These are phyloP conservation scores for Philonicus albiceps DNA, from an alignment of 2,888 invertebrate species.

Conservation along the genomic window DNA sequence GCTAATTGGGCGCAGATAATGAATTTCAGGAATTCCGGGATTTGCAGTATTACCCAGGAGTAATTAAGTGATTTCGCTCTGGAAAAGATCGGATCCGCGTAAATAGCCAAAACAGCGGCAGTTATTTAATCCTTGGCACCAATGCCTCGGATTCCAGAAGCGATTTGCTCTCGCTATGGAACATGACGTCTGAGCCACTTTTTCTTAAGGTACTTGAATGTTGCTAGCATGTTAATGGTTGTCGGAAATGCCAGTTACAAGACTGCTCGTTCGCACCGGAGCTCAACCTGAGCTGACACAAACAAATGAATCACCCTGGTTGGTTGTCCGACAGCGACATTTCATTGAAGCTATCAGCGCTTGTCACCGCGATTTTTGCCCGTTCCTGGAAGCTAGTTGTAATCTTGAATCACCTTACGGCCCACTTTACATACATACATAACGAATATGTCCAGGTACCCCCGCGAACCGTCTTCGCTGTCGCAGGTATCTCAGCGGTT, in stretches of 20 bases:
- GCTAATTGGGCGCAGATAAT: background rate
- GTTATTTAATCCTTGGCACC: constrained; percentile 24
- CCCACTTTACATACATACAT: background rate
- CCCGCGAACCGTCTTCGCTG: background rate
- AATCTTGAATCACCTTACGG: constrained; percentile 12
- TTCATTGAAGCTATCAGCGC: constrained; percentile 2
- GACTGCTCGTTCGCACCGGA: background rate
- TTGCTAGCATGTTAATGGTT: constrained; percentile 10
- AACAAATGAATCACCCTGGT: constrained; percentile 19
- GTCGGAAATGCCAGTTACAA: constrained; percentile 32
- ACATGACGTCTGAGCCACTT: background rate
- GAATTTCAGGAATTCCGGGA: background rate
- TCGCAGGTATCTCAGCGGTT: background rate
- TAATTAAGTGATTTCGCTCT: background rate
- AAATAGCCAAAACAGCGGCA: background rate
- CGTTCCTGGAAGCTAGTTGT: constrained; percentile 10
- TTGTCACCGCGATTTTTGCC: background rate
- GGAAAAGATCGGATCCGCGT: background rate
- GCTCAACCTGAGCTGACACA: background rate
- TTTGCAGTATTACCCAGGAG: background rate
- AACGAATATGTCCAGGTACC: background rate
- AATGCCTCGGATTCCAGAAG: background rate
- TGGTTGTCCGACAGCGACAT: background rate
- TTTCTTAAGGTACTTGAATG: background rate
- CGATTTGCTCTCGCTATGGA: background rate